These are phyloP conservation scores for Todiramphus chloris DNA, from an alignment of 2,113 vertebrate species.

Conservation along the genomic window DNA sequence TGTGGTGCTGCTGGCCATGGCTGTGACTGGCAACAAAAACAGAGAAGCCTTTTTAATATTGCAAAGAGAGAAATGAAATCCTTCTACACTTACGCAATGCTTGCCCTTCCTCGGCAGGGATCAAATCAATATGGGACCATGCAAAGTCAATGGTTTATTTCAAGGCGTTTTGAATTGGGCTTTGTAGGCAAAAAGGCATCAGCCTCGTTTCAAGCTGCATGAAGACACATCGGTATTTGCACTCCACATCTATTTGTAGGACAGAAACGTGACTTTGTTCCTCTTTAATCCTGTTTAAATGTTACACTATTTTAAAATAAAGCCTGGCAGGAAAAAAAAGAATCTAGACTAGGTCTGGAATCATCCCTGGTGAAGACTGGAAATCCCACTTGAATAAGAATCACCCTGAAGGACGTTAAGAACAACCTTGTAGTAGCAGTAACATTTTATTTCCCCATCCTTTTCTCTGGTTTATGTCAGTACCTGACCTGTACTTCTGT, in stretches of 20 bases:
- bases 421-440: neutral
- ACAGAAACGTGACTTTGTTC: neutral
- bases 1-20: neutral
- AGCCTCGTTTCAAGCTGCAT: neutral
- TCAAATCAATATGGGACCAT: constrained; percentile 25
- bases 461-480: neutral
- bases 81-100: constrained; percentile 13
- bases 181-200: constrained; percentile 39
- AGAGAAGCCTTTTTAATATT: constrained; percentile 43
- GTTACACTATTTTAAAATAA: neutral
- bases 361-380: neutral
- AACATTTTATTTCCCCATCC: neutral
- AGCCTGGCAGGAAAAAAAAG: neutral
- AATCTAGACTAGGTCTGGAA: neutral
- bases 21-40: neutral
- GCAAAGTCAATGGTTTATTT: constrained; percentile 44
- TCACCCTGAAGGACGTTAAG: neutral
- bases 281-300: neutral
- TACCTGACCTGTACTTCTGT: neutral
- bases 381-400: neutral
- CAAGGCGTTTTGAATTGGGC: constrained; percentile 26
- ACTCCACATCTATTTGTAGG: neutral
- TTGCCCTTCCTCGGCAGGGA: constrained; percentile 16
- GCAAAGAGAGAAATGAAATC: constrained; percentile 15
- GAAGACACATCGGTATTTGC: neutral